Evolutionary conservation across 2,797 vertebrate genomes (phyloP).

Genomic region (Balearica regulorum): DNA sequence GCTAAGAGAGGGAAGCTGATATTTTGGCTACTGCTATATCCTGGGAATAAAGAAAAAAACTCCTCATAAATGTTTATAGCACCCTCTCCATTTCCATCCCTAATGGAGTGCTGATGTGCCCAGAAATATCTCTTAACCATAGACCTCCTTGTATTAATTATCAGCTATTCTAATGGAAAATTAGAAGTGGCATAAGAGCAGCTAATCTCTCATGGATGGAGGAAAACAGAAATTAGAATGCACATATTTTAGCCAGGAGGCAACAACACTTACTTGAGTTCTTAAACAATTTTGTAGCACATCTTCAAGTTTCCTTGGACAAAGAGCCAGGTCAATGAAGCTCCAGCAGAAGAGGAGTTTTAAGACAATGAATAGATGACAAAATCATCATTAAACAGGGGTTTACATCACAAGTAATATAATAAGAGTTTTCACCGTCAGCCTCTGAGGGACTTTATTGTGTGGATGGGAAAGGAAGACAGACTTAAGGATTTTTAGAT

Average conservation of each 20-base stretch:
- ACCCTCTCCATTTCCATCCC: neutral
- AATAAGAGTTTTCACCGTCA: neutral
- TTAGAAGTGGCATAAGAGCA: neutral
- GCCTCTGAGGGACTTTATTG: neutral
- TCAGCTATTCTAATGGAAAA: neutral
- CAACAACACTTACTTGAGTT: neutral
- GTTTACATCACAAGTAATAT: neutral
- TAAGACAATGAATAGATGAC: neutral
- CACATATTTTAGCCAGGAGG: neutral
- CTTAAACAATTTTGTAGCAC: neutral
- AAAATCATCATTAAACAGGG: neutral
- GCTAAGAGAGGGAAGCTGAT: neutral
- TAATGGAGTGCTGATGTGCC: neutral
- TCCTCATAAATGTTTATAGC: accelerated
- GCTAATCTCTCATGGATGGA: neutral
- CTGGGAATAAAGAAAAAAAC: neutral
- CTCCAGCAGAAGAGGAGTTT: neutral
- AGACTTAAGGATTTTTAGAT: neutral
- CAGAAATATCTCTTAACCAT: neutral
- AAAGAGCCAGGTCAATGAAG: neutral
- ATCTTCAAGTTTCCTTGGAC: neutral
- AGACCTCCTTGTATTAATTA: neutral
- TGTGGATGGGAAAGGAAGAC: neutral
- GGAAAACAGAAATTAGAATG: neutral
- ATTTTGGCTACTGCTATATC: neutral